Base-by-base conservation (phyloP, 2,113 vertebrate genomes). In the Aramus guarauna region DNA sequence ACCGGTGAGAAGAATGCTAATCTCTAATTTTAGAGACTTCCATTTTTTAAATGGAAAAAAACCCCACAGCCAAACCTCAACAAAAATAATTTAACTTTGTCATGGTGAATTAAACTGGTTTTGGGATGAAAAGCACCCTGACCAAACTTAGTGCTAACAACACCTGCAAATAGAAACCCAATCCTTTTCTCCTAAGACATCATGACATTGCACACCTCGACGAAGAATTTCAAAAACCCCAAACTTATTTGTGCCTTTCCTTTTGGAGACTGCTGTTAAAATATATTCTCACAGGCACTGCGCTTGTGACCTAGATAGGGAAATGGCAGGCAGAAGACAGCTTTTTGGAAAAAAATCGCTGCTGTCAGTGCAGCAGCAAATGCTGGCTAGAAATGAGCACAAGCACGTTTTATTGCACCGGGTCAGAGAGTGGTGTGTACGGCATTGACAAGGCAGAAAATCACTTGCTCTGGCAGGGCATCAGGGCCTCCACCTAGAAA, bases 191-290 rank as follows among this genome's bases (percentile, higher is more conserved):
- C 21, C 12, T 43, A 39, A 80, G 15, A 19, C 5, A 39, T 78
- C 4, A 15, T 27, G 60, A 66, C 3, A 9, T 39, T 58, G 15
- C 21, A 58, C 12, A 30, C 2, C 15, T 22, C 6, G 8, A 74
- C 52, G 6, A 16, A 74, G 71, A 39, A 29, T 34, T 52, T 36
- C 0, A 29, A 41, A 74, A 64, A 4, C 1, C 0, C 1, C 3
- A 39, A 45, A 19, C 7, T 64, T 48, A 34, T 32, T 52, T 27
- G 3, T 71, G 27, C 15, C 11, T 76, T 90, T 92, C 7, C 9
- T 67, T 64, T 68, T 20, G 30, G 37, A 86, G 20, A 37, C 41
- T 83, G 9, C 15, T 83, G 11, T 83, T 89, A 59, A 72, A 71
- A 48, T 19, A 4, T 23, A 53, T 59, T 55, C 34, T 68, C 5